Evolutionary conservation across 2,888 invertebrate species (phyloP), one percentile per base, ranked within the genome.

Genomic region (Notodromas monacha): DNA sequence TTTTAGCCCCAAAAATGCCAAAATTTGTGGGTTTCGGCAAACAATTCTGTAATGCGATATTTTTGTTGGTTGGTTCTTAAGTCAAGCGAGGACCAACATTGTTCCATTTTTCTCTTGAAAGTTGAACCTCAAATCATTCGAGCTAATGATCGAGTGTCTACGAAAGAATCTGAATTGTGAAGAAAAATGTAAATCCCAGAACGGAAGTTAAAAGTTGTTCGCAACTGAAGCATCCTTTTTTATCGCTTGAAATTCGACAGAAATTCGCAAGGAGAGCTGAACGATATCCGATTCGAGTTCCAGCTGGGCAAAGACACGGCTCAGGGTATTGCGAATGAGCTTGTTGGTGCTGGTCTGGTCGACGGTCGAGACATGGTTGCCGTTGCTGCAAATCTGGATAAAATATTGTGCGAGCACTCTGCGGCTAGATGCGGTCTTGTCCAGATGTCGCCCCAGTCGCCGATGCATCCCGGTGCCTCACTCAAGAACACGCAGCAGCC

Each of bases 231-330:
- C 10, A 12, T n/a, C 13, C 21, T 14, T 21, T 31, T 36, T 38
- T 35, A 36, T 35, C 48, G 50, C 29, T n/a, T n/a, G n/a, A n/a
- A n/a, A n/a, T n/a, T n/a, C n/a, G n/a, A n/a, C 46, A 72, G 73
- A 42, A 92, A 92, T 55, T 59, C 68, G 27, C 66, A 66, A 37
- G 61, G 70, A 33, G 89, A 92, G 50, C 52, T 96, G 38, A 89
- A 92, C 50, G 92, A 96, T 49, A 96, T 96, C 41, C 65, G 84
- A 40, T 96, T 96, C 51, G 89, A 96, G 51, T 96, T 74, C 48
- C 69, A 74, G 12, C 63, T 67, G 15, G 79, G 77, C 12, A 69
- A 74, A 49, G 76, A 77, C 45, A 65, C 70, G 0, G 60, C 84
- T 0, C 81, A 84, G 49, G 84, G 84, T 16, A 86, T 92, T 32